Conservation (phyloP, 2,113 vertebrate genomes). For the Periophthalmus modestus region DNA sequence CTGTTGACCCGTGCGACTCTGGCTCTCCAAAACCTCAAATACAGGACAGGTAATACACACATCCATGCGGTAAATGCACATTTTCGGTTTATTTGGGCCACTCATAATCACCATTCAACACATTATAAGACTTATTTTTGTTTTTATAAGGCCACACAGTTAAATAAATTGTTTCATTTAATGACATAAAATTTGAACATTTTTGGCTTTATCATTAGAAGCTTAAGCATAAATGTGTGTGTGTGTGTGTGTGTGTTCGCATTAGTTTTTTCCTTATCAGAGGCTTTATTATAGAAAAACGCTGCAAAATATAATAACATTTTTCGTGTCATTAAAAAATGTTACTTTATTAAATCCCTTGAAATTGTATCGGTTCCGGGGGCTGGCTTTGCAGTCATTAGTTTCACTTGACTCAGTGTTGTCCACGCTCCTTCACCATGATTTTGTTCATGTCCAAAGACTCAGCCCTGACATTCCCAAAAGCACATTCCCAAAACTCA, state of each 20-base stretch:
- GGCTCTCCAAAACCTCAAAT: background rate
- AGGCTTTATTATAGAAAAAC: background rate
- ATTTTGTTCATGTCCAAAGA: background rate
- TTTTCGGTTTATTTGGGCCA: background rate
- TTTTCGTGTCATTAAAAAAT: background rate
- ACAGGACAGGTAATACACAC: background rate
- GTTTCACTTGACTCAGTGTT: background rate
- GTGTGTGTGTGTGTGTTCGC: no score
- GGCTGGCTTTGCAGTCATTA: background rate
- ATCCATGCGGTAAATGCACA: background rate
- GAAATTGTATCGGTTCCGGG: background rate
- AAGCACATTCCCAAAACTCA: no score
- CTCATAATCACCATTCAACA: background rate
- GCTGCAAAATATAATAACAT: background rate
- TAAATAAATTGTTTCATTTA: background rate
- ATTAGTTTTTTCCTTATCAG: no score
- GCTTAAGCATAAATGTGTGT: background rate
- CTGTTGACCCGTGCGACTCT: slow-evolving; percentile 3
- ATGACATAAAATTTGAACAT: background rate
- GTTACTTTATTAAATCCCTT: background rate
- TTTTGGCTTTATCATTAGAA: background rate
- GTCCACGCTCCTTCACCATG: background rate
- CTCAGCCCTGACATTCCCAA: background rate
- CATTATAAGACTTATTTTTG: background rate
- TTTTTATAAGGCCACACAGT: background rate